A percentile compares a stretch with the other conserved stretches of the same genome.
These are phyloP conservation scores for Drosophila colorata DNA, from an alignment of 2,888 invertebrate species.

Conservation along the genomic window DNA sequence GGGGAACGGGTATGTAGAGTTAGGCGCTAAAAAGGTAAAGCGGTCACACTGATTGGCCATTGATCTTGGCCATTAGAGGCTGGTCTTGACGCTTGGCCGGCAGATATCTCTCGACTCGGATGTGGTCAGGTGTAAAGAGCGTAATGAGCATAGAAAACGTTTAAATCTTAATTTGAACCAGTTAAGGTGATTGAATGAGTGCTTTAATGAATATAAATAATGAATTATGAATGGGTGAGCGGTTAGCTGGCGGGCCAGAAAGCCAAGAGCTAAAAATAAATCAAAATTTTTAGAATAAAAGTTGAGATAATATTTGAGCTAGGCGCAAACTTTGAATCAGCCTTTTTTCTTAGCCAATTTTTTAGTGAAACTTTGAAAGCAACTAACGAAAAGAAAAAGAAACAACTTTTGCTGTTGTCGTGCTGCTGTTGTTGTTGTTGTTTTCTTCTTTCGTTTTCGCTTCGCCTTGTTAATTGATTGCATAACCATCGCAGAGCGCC, in stretches of 20 bases:
- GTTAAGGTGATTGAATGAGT: slow-evolving; percentile 14
- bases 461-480: slow-evolving; percentile 75
- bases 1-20: slow-evolving; percentile 3
- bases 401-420: slow-evolving; percentile 22
- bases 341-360: neutral
- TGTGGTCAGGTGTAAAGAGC: slow-evolving; percentile 4
- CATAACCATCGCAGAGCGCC: slow-evolving; percentile 61
- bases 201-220: neutral
- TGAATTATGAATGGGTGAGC: slow-evolving; percentile 5
- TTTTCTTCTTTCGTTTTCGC: slow-evolving; percentile 29
- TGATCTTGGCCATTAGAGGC: slow-evolving; percentile 69
- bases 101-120: neutral
- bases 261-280: neutral
- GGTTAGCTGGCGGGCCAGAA: neutral
- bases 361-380: slow-evolving; percentile 58
- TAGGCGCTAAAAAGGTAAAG: slow-evolving; percentile 20
- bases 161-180: slow-evolving; percentile 42
- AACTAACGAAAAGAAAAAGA: slow-evolving; percentile 25
- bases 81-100: slow-evolving; percentile 3
- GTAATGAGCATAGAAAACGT: slow-evolving; percentile 8
- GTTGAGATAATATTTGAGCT: slow-evolving; percentile 5
- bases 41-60: slow-evolving; percentile 63
- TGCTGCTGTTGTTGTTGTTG: slow-evolving; percentile 11
- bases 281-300: slow-evolving; percentile 3
- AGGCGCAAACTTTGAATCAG: neutral